A percentile compares a stretch with the other conserved stretches of the same genome.
These are phyloP conservation scores for Neosalanx taihuensis DNA, from an alignment of 2,797 vertebrate species.

Conservation along the genomic window DNA sequence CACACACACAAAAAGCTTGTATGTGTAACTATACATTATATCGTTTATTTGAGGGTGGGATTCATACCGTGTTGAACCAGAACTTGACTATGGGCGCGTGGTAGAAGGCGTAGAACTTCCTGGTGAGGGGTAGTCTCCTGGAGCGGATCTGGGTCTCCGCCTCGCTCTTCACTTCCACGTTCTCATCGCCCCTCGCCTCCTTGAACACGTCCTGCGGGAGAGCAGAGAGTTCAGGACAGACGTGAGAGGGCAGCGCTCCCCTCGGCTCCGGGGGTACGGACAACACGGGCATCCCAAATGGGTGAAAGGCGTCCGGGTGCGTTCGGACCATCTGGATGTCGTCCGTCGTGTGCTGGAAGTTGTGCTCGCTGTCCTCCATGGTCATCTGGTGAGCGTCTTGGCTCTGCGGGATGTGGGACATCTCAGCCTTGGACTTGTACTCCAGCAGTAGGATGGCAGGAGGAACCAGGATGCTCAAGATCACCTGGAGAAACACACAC, in stretches of 20 bases:
- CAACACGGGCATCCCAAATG: too few species aligned
- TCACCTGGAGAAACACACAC: conserved; percentile 79
- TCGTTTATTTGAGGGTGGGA: too few species aligned
- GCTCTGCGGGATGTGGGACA: conserved; percentile 98
- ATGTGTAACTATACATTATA: too few species aligned
- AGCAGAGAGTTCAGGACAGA: conserved; percentile 26
- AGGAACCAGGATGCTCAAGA: conserved; percentile 93
- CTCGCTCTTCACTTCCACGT: conserved; percentile 80
- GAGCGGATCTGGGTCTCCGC: conserved; percentile 85
- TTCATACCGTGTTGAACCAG: conserved; percentile 94
- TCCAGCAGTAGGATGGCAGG: conserved; percentile 95
- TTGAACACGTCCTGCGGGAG: conserved; percentile 90
- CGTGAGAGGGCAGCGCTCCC: not conserved
- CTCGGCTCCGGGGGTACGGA: too few species aligned
- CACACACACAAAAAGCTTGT: too few species aligned
- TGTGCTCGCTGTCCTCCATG: conserved; percentile 98
- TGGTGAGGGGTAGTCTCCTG: conserved; percentile 89
- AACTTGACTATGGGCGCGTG: conserved; percentile 98
- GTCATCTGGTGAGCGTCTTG: conserved; percentile 98
- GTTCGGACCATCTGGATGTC: conserved; percentile 91
- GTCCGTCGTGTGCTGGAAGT: conserved; percentile 85
- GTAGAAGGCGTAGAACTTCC: conserved; percentile 97
- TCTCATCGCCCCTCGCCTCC: conserved; percentile 83
- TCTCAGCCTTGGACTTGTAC: conserved; percentile 98
- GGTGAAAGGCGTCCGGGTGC: too few species aligned